Base-by-base conservation (phyloP, 1,140 invertebrate species). In the Drosophila repleta region DNA sequence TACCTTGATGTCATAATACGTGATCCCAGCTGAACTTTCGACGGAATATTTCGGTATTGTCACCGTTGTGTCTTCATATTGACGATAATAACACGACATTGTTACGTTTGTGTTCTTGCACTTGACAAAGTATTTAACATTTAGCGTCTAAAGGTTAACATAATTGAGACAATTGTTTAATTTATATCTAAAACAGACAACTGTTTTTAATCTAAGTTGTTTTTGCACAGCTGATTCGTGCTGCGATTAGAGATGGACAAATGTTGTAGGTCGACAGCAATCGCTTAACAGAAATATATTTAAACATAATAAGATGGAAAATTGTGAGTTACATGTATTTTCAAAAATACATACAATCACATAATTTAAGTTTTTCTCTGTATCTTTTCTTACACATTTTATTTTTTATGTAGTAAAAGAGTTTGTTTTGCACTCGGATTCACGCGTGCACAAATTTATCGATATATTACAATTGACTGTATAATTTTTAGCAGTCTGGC, bases 71-170 rank as follows among this genome's bases (percentile, higher is more conserved):
- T 95, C 93, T 39, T 93, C 93, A 68, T 93, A 92, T 76, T 95
- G 93, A 41, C 92, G 79, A 74, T 94, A 92, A 84, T 94, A 93
- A 91, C 94, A 94, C 76, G 95, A 94, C 95, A 95, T 96, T 39
- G 60, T 67, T 61, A 60, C 61, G 39, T 32, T 35, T 58, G 56
- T 71, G 43, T 13, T 29, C 7, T 53, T 66, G 20, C n/a, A 29
- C 24, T 58, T 63, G 17, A 61, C 21, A 60, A 46, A 11, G 2
- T 35, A 10, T 5, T 10, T 55, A 55, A 24, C 49, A 63, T 71
- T 64, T 62, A 69, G 46, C 41, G 48, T n/a, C 20, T 71, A 63
- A 41, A 43, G 32, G 49, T 60, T 55, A 64, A 43, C 79, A 78
- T 70, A 35, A 56, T 49, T 74, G 7, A 8, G 45, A 37, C 20